A percentile compares a stretch with the other conserved stretches of the same genome.
These are phyloP conservation scores for Ophioninae sp. DNA, from an alignment of 2,888 invertebrate genomes.

Conservation along the genomic window DNA sequence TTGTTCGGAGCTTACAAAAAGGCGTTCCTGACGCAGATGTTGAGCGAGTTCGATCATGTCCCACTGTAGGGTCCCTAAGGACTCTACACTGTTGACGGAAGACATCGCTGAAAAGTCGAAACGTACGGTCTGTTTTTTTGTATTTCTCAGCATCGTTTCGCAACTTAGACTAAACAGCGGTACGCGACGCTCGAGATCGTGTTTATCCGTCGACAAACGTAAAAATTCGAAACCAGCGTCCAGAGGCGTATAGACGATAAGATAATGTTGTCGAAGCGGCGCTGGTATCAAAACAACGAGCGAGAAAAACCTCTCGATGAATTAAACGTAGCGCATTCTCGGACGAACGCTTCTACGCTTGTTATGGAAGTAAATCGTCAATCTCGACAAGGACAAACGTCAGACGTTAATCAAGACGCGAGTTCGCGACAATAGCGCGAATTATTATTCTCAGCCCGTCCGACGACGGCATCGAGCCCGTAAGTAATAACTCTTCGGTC, in stretches of 20 bases:
- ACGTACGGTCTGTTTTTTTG: neutral
- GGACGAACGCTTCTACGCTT: neutral
- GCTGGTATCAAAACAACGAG: slow-evolving; percentile 1
- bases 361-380: slow-evolving; percentile 50
- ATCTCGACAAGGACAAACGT: slow-evolving; percentile 61
- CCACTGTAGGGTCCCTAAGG: slow-evolving; percentile 78
- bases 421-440: slow-evolving; percentile 11
- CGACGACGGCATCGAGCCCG: slow-evolving; percentile 3
- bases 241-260: neutral
- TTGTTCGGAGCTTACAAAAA: slow-evolving; percentile 93
- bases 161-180: neutral
- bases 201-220: slow-evolving; percentile 19
- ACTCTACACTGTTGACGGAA: slow-evolving; percentile 78
- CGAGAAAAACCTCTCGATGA: neutral
- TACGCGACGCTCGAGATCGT: neutral
- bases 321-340: neutral
- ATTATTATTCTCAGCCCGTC: slow-evolving; percentile 10
- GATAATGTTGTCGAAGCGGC: slow-evolving; percentile 10
- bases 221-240: neutral
- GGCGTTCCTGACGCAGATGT: slow-evolving; percentile 91
- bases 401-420: slow-evolving; percentile 50
- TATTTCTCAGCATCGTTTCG: neutral
- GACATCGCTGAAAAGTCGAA: slow-evolving; percentile 73
- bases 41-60: slow-evolving; percentile 85
- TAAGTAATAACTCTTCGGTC: neutral